Evolutionary conservation across 1,140 invertebrate genomes (phyloP).

Genomic region (Drosophila pseudoananassae): DNA sequence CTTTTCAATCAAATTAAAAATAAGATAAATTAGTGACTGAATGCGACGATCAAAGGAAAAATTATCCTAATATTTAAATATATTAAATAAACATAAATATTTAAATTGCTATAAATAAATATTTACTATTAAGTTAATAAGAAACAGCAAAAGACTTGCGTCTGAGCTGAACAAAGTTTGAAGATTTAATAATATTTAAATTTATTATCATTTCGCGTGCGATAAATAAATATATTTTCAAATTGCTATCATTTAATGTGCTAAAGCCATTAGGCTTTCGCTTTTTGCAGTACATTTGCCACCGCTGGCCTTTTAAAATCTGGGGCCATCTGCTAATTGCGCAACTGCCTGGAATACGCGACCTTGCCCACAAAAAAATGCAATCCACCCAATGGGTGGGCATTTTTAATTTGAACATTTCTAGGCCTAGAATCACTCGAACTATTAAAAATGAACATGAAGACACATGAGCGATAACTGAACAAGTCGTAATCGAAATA

Average conservation of each 20-base stretch:
- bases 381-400: slow-evolving; percentile 8
- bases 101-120: too few relatives aligned
- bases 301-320: neutral
- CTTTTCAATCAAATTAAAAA: neutral
- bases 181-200: neutral
- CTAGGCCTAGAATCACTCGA: slow-evolving; percentile 8
- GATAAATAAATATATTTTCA: neutral
- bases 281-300: neutral
- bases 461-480: slow-evolving; percentile 2
- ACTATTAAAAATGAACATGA: slow-evolving; percentile 6
- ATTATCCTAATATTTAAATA: neutral
- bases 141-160: too few relatives aligned
- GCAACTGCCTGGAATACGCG: neutral
- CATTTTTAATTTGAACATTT: slow-evolving; percentile 36
- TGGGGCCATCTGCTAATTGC: neutral
- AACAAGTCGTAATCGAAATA: slow-evolving; percentile 8
- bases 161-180: too few relatives aligned
- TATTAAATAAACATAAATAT: too few relatives aligned
- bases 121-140: too few relatives aligned
- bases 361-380: slow-evolving; percentile 36
- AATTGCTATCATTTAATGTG: neutral
- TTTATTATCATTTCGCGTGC: neutral
- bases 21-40: neutral
- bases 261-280: neutral
- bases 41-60: neutral